phyloP scores from a whole-genome alignment of 2,888 invertebrate species.

The Petrophora chlorosata region DNA sequence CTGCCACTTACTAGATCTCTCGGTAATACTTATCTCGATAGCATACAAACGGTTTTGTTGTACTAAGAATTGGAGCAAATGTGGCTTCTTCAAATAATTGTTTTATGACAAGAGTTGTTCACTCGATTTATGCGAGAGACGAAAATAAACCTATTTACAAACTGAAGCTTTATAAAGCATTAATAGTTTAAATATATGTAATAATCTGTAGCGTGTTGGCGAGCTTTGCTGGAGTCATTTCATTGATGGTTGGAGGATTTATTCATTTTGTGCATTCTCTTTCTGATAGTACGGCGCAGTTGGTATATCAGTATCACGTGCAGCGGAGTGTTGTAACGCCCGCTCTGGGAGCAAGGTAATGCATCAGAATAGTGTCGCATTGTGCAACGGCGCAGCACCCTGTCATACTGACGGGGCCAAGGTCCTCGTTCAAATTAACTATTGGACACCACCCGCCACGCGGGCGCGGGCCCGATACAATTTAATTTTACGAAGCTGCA shows the following conservation, averaged over 20 bases:
- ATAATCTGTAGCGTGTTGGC: background rate
- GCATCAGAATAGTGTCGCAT: conserved; percentile 63
- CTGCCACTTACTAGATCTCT: conserved; percentile 11
- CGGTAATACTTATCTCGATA: conserved; percentile 28
- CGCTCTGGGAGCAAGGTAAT: conserved; percentile 49
- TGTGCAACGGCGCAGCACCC: conserved; percentile 56
- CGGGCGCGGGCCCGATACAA: conserved; percentile 37
- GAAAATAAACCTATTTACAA: conserved; percentile 10
- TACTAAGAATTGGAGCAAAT: conserved; percentile 16
- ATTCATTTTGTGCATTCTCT: too few species aligned
- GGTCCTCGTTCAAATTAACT: conserved; percentile 50
- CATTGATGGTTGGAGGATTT: background rate
- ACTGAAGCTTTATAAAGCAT: conserved; percentile 21
- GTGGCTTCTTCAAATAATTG: conserved; percentile 22
- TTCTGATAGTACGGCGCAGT: conserved; percentile 14
- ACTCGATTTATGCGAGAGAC: conserved; percentile 6
- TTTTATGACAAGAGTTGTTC: conserved; percentile 15
- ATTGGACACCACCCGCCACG: conserved; percentile 38
- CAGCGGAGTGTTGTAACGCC: conserved; percentile 28
- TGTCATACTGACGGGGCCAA: conserved; percentile 53
- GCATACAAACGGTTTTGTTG: conserved; percentile 26
- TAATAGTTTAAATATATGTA: background rate
- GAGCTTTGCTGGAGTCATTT: background rate
- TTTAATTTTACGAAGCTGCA: conserved; percentile 34
- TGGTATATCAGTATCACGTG: background rate